Conservation (phyloP, 2,113 vertebrate genomes). For the Limanda limanda region DNA sequence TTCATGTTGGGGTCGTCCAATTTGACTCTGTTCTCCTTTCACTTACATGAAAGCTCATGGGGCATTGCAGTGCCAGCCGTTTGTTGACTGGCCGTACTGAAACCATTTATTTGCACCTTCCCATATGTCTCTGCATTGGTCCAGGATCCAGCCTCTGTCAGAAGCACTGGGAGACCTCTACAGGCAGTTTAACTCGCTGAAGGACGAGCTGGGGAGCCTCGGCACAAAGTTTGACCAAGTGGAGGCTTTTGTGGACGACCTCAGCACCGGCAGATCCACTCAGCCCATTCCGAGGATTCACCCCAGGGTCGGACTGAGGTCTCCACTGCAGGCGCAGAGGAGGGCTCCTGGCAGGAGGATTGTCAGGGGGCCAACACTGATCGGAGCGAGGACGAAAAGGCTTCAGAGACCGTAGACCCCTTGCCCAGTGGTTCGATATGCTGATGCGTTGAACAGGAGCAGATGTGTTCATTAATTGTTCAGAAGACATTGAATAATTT, state of each 20-base stretch:
- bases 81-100: slow-evolving; percentile 1
- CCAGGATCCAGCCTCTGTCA: slow-evolving; percentile 86
- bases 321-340: slow-evolving; percentile 29
- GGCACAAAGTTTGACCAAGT: slow-evolving; percentile 81
- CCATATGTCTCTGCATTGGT: background rate
- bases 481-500: background rate
- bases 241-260: slow-evolving; percentile 84
- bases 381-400: slow-evolving; percentile 56
- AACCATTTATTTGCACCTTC: background rate
- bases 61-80: background rate
- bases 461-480: background rate
- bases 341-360: slow-evolving; percentile 21
- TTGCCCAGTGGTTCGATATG: background rate
- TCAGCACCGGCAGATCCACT: slow-evolving; percentile 69
- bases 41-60: background rate
- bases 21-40: slow-evolving; percentile 4
- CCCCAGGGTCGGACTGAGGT: slow-evolving; percentile 38
- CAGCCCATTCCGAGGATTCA: slow-evolving; percentile 25
- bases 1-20: slow-evolving; percentile 21
- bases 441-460: background rate
- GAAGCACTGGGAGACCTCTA: slow-evolving; percentile 87
- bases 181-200: slow-evolving; percentile 85
- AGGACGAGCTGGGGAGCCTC: slow-evolving; percentile 84
- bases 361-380: slow-evolving; percentile 5
- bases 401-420: slow-evolving; percentile 40